Evolutionary conservation across 2,797 vertebrate genomes (phyloP).

Genomic region (Anableps anableps): DNA sequence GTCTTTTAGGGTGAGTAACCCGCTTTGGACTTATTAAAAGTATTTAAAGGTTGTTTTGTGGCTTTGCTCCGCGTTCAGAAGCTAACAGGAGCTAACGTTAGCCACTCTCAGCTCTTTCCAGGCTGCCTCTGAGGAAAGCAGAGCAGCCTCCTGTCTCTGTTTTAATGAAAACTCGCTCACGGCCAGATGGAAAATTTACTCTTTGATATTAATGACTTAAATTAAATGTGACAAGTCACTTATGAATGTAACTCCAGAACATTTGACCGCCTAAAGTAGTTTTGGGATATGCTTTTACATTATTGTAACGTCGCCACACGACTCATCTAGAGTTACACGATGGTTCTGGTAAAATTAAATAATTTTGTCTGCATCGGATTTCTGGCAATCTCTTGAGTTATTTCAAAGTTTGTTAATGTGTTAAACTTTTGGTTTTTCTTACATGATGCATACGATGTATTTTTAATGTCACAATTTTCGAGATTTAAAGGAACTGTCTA

Average conservation of each 20-base stretch:
- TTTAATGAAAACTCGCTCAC: neutral
- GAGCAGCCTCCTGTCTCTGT: neutral
- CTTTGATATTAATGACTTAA: accelerated
- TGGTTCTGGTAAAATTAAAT: neutral
- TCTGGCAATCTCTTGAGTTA: neutral
- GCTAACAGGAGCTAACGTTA: conserved; percentile 71
- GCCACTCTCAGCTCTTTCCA: conserved; percentile 33
- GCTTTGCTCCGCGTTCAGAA: conserved; percentile 26
- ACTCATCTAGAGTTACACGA: neutral
- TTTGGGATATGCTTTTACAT: neutral
- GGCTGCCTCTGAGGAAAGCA: neutral
- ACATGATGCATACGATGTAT: neutral
- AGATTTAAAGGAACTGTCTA: neutral
- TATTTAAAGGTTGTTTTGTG: conserved; percentile 33
- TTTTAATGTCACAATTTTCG: neutral
- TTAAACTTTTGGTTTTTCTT: neutral
- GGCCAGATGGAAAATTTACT: too few relatives aligned
- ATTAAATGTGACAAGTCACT: neutral
- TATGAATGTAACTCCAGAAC: neutral
- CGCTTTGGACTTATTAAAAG: accelerated
- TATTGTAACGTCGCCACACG: neutral
- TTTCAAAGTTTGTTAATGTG: neutral
- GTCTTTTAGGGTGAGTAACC: conserved; percentile 60
- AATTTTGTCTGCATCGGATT: neutral
- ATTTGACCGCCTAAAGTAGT: neutral